Percentiles rank a stretch among this genome's conserved stretches.
Conservation (phyloP, 2,797 vertebrate species). For the Mycteria americana region DNA sequence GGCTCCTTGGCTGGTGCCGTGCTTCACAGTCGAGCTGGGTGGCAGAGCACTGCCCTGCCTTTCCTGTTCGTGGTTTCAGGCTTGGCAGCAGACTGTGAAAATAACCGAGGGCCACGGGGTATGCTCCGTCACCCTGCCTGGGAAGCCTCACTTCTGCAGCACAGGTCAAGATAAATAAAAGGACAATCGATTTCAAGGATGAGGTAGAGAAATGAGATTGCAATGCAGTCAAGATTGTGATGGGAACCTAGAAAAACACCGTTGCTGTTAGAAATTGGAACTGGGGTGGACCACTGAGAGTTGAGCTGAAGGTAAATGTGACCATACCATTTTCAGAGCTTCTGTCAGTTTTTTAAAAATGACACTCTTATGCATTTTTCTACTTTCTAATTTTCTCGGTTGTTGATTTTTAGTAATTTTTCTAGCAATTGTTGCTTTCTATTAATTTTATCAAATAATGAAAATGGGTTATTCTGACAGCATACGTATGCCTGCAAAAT, state of each 20-base stretch:
- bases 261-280: neutral
- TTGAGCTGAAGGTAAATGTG: neutral
- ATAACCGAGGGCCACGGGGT: rapidly evolving
- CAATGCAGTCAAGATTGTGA: neutral
- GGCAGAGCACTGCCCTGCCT: neutral
- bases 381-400: neutral
- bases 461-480: neutral
- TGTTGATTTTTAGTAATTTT: neutral
- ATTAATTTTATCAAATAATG: neutral
- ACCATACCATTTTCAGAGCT: neutral
- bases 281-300: neutral
- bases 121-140: rapidly evolving
- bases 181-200: neutral
- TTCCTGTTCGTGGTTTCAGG: no score
- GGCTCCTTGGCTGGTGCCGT: rapidly evolving
- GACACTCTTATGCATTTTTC: neutral
- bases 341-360: neutral
- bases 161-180: no score
- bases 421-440: neutral
- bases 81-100: no score
- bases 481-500: neutral
- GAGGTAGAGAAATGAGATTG: neutral
- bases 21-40: rapidly evolving
- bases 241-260: neutral
- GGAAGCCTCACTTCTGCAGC: neutral